A percentile compares a stretch with the other conserved stretches of the same genome.
These are phyloP conservation scores for Ariopsis seemanni DNA, from an alignment of 2,113 vertebrate genomes.

Conservation along the genomic window DNA sequence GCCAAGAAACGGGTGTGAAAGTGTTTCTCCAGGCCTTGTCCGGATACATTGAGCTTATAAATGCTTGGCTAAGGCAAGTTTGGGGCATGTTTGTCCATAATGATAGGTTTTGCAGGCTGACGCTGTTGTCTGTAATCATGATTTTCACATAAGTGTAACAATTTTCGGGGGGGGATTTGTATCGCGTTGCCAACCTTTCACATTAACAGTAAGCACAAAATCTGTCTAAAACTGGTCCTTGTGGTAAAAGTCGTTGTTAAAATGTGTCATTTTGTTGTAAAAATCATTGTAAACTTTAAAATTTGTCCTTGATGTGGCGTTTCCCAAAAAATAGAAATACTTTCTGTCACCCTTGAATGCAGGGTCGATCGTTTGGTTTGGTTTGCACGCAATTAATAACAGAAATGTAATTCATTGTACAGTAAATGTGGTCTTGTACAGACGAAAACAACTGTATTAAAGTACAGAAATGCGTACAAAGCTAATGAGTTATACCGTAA, in stretches of 20 bases:
- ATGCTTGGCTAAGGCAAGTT: constrained; percentile 10
- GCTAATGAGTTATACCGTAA: background rate
- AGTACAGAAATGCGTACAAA: background rate
- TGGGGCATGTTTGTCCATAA: background rate
- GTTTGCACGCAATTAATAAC: background rate
- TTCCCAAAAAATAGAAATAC: constrained; percentile 1
- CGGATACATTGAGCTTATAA: constrained; percentile 12
- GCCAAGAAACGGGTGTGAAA: background rate
- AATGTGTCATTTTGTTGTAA: background rate
- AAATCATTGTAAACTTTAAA: background rate
- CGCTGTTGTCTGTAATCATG: background rate
- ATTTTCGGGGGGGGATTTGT: background rate
- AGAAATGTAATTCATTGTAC: background rate
- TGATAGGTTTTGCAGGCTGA: background rate
- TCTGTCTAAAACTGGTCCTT: background rate
- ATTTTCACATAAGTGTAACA: background rate
- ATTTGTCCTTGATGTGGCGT: background rate
- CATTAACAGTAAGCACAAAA: background rate
- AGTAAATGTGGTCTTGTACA: background rate
- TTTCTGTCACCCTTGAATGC: background rate
- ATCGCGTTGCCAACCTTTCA: background rate
- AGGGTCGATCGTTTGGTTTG: background rate
- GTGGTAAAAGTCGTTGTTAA: background rate
- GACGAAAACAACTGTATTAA: background rate
- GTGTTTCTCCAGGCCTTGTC: background rate